Evolutionary conservation across 2,888 invertebrate genomes (phyloP).

Genomic region (Diaphora mendica): DNA sequence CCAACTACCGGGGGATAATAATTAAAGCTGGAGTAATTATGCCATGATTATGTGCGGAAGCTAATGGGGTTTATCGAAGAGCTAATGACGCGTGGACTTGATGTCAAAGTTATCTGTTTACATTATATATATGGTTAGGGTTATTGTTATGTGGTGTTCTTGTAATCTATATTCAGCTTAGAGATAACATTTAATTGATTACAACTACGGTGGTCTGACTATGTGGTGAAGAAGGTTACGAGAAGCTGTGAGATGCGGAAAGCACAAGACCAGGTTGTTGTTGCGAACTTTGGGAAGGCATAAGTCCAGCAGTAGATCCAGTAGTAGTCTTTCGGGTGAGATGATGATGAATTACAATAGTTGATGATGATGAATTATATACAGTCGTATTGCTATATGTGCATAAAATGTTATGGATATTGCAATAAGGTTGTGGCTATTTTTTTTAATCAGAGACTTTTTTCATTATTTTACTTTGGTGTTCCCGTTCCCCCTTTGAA

Average conservation of each 20-base stretch:
- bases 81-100: slow-evolving; percentile 42
- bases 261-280: no score
- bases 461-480: not conserved
- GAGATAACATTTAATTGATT: not conserved
- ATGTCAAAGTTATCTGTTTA: slow-evolving; percentile 42
- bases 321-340: no score
- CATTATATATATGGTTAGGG: slow-evolving; percentile 36
- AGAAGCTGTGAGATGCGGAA: no score
- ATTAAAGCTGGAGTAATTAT: slow-evolving; percentile 45
- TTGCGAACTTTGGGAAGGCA: no score
- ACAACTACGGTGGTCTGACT: no score
- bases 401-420: not conserved
- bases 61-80: slow-evolving; percentile 51
- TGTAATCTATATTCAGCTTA: not conserved
- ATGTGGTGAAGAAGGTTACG: no score
- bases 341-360: no score
- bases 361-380: no score
- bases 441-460: not conserved
- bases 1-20: slow-evolving; percentile 28
- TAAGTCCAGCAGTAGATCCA: no score
- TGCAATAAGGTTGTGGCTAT: not conserved
- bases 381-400: not conserved
- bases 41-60: slow-evolving; percentile 42
- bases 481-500: not conserved
- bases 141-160: slow-evolving; percentile 27